These are phyloP conservation scores for Pseudococcus longispinus DNA, from an alignment of 2,888 invertebrate genomes.

Conservation along the genomic window DNA sequence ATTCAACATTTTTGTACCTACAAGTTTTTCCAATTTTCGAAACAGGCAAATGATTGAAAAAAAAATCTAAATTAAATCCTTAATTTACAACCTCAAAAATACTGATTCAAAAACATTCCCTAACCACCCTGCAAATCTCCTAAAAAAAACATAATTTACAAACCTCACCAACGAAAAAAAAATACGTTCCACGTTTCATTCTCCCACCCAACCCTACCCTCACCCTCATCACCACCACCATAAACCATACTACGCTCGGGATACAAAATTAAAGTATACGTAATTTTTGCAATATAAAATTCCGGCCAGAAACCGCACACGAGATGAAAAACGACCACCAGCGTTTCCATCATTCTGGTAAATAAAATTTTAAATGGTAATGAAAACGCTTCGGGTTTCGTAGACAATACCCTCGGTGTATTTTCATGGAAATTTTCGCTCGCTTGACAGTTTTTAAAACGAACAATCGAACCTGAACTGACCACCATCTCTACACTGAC, in stretches of 20 bases:
- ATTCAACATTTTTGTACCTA: no score
- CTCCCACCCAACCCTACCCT: no score
- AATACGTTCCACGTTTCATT: no score
- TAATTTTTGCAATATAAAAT: neutral
- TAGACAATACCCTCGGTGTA: neutral
- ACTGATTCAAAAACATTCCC: no score
- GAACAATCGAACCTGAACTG: neutral
- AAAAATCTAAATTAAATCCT: no score
- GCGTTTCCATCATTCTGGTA: neutral
- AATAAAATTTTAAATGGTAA: conserved; percentile 34
- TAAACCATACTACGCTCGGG: neutral
- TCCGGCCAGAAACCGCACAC: neutral
- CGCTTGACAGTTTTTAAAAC: neutral
- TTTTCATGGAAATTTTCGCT: conserved; percentile 12
- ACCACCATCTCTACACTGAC: neutral
- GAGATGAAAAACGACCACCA: neutral
- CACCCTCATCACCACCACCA: neutral
- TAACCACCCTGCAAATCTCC: no score
- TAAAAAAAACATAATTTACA: no score
- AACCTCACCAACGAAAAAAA: no score
- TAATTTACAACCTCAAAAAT: no score
- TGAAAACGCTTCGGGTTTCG: neutral
- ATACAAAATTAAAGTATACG: neutral
- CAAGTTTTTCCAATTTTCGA: no score
- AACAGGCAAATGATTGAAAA: no score